These are phyloP conservation scores for Pogonocichla stellata DNA, from an alignment of 2,113 vertebrate genomes.

Conservation along the genomic window DNA sequence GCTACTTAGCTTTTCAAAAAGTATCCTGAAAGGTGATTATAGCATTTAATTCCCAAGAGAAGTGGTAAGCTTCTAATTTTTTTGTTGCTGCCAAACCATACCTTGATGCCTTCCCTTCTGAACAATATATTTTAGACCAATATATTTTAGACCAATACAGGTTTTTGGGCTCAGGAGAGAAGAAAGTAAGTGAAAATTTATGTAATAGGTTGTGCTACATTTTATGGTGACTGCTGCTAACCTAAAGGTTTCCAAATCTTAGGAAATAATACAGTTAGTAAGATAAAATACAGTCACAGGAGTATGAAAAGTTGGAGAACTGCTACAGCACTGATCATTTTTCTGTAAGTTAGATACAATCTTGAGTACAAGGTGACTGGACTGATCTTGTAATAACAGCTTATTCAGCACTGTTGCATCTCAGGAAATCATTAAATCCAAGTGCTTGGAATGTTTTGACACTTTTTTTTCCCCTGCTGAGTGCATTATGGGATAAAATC, in stretches of 20 bases:
- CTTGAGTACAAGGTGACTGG: background rate
- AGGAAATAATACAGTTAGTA: background rate
- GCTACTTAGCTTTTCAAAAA: slow-evolving; percentile 7
- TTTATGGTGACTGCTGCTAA: background rate
- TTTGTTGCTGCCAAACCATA: background rate
- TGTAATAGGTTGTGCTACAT: background rate
- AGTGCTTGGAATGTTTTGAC: background rate
- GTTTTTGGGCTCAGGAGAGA: background rate
- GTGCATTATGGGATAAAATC: background rate
- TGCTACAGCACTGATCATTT: background rate
- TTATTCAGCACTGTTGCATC: background rate
- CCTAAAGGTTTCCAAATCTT: background rate
- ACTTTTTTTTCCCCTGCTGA: background rate
- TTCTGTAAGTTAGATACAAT: background rate
- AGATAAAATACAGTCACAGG: background rate
- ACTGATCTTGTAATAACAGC: background rate
- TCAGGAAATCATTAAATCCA: background rate
- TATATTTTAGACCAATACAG: background rate
- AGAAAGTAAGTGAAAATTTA: background rate
- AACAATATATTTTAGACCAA: background rate
- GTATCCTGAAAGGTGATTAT: background rate
- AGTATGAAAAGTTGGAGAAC: background rate
- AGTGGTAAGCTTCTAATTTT: background rate
- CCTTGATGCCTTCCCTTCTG: background rate
- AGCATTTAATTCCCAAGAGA: background rate